phyloP scores from a whole-genome alignment of 2,797 vertebrate species.

The Aldrovandia affinis region DNA sequence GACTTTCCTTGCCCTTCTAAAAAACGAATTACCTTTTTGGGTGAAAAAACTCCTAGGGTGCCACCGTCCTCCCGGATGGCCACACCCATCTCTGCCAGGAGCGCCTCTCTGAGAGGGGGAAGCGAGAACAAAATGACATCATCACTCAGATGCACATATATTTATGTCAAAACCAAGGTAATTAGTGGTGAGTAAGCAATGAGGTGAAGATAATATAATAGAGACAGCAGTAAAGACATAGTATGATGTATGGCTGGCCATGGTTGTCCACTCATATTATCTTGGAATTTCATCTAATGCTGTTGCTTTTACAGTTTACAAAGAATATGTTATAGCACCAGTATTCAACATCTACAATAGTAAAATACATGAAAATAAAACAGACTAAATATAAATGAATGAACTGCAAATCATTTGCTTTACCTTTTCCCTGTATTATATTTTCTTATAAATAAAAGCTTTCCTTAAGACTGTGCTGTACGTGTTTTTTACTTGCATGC shows the following conservation, averaged over 20 bases:
- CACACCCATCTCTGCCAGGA: constrained; percentile 98
- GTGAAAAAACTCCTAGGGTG: constrained; percentile 96
- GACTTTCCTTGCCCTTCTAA: neutral
- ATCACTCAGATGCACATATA: neutral
- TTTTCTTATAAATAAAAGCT: neutral
- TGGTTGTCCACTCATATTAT: neutral
- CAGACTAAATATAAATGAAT: neutral
- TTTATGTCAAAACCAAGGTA: neutral
- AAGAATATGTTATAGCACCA: neutral
- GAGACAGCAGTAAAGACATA: neutral
- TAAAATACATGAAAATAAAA: neutral
- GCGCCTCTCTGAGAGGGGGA: constrained; percentile 80
- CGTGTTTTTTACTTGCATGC: neutral
- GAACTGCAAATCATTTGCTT: neutral
- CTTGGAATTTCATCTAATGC: neutral
- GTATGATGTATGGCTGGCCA: no score
- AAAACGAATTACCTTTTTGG: constrained; percentile 89
- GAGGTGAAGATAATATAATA: no score
- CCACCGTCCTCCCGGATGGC: constrained; percentile 98
- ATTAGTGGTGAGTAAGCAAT: neutral
- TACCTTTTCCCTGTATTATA: neutral
- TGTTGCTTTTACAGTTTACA: neutral
- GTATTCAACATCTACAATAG: neutral
- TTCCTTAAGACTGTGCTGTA: neutral
- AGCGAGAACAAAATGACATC: neutral